phyloP scores from a whole-genome alignment of 2,113 vertebrate species.

The Corythornis cristatus region DNA sequence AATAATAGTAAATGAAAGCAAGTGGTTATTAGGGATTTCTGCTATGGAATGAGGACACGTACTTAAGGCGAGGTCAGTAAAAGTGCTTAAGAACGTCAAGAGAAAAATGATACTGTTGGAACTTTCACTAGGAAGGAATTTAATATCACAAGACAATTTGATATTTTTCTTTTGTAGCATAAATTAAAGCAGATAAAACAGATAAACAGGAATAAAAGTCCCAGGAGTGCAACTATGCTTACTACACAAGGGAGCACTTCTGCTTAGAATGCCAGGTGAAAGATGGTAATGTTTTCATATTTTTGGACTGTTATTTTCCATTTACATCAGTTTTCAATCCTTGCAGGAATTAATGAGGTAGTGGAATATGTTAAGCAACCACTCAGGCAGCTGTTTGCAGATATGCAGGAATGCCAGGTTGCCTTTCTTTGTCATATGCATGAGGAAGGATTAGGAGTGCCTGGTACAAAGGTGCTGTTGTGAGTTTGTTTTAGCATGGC shows the following conservation, averaged over 20 bases:
- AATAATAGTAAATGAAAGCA: not conserved
- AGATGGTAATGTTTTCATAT: not conserved
- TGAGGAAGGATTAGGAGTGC: fast-evolving
- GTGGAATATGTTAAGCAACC: not conserved
- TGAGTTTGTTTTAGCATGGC: not conserved
- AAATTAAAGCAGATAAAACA: not conserved
- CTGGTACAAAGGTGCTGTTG: not conserved
- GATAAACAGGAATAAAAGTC: not conserved
- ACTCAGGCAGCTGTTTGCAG: not conserved
- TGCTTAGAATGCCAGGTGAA: not conserved
- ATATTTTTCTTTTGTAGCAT: not conserved
- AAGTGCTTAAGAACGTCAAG: not conserved
- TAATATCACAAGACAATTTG: not conserved
- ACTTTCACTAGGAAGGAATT: not conserved
- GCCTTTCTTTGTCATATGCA: not conserved
- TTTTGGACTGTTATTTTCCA: not conserved
- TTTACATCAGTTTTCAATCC: not conserved
- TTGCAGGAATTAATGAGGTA: not conserved
- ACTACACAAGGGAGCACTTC: not conserved
- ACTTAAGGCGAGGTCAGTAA: not conserved
- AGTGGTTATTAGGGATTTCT: not conserved
- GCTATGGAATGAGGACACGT: not conserved
- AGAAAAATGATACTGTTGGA: not conserved
- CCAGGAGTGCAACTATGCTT: not conserved
- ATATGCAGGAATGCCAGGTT: not conserved